These are phyloP conservation scores for Venustaconcha ellipsiformis DNA, from an alignment of 1,140 invertebrate species.

Conservation along the genomic window DNA sequence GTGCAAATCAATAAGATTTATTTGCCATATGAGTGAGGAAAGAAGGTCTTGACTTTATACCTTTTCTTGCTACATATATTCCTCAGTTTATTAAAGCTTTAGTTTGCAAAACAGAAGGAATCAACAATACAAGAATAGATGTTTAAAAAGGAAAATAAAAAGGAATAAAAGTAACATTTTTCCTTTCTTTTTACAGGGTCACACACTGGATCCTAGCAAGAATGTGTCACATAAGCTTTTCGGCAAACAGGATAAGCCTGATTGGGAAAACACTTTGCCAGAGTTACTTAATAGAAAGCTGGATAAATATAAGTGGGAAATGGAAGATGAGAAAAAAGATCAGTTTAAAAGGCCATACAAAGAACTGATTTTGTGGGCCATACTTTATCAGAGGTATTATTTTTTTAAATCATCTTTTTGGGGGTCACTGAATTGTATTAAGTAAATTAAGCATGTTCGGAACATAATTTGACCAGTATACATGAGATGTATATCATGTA, in stretches of 20 bases:
- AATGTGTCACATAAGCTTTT: slow-evolving; percentile 25
- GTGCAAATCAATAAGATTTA: too few species aligned
- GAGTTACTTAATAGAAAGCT: slow-evolving; percentile 48
- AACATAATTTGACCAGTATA: too few species aligned
- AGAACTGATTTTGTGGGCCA: slow-evolving; percentile 52
- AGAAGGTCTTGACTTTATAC: too few species aligned
- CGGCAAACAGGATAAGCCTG: slow-evolving; percentile 20
- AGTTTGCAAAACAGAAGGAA: too few species aligned
- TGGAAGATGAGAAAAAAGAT: slow-evolving; percentile 14
- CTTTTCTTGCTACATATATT: too few species aligned
- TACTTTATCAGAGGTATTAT: slow-evolving; percentile 55
- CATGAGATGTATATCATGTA: too few species aligned
- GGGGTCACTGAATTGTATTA: too few species aligned
- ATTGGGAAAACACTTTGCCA: slow-evolving; percentile 28
- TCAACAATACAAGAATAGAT: too few species aligned
- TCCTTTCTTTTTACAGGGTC: slow-evolving; percentile 26
- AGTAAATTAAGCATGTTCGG: too few species aligned
- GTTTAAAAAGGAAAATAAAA: too few species aligned
- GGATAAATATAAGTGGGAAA: slow-evolving; percentile 49
- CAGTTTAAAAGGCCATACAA: neutral
- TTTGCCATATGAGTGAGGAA: too few species aligned
- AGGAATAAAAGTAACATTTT: neutral
- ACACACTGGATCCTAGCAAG: slow-evolving; percentile 31
- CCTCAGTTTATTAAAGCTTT: too few species aligned
- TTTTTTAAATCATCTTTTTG: neutral